Evolutionary conservation across 2,888 invertebrate species (phyloP).

Genomic region (Drosophila kanekoi): DNA sequence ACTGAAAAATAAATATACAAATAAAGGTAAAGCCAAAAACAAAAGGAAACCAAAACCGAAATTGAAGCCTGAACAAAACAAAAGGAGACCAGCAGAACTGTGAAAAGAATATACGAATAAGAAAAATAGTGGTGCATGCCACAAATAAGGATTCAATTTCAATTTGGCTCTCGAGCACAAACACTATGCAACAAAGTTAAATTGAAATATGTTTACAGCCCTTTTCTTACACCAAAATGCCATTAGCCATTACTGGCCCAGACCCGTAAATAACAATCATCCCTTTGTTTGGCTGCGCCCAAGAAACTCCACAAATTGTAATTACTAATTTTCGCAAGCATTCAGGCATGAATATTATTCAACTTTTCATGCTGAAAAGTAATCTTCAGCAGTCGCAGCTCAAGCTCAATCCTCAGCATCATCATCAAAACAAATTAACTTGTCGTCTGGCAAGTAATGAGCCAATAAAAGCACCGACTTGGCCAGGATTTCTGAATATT

Average conservation of each 20-base stretch:
- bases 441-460: slow-evolving; percentile 59
- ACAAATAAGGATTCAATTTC: slow-evolving; percentile 24
- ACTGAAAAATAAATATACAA: slow-evolving; percentile 71
- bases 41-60: slow-evolving; percentile 52
- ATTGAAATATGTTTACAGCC: slow-evolving; percentile 20
- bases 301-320: slow-evolving; percentile 31
- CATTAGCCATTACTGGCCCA: slow-evolving; percentile 19
- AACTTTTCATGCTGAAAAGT: slow-evolving; percentile 36
- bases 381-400: slow-evolving; percentile 32
- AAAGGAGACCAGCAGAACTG: slow-evolving; percentile 12
- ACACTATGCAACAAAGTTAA: slow-evolving; percentile 6
- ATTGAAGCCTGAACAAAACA: slow-evolving; percentile 33
- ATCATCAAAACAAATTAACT: slow-evolving; percentile 62
- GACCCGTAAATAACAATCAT: too few relatives aligned
- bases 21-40: slow-evolving; percentile 49
- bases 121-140: slow-evolving; percentile 32
- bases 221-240: slow-evolving; percentile 7
- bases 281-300: slow-evolving; percentile 6
- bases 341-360: slow-evolving; percentile 30
- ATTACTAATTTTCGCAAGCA: slow-evolving; percentile 52
- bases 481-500: slow-evolving; percentile 53
- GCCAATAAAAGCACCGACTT: slow-evolving; percentile 38
- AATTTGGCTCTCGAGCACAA: neutral
- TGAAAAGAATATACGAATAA: slow-evolving; percentile 13
- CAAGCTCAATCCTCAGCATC: slow-evolving; percentile 46